Percentiles rank a stretch among this genome's conserved stretches.
Evolutionary conservation across 2,797 vertebrate species (phyloP).

Genomic region (Pagetopsis macropterus): DNA sequence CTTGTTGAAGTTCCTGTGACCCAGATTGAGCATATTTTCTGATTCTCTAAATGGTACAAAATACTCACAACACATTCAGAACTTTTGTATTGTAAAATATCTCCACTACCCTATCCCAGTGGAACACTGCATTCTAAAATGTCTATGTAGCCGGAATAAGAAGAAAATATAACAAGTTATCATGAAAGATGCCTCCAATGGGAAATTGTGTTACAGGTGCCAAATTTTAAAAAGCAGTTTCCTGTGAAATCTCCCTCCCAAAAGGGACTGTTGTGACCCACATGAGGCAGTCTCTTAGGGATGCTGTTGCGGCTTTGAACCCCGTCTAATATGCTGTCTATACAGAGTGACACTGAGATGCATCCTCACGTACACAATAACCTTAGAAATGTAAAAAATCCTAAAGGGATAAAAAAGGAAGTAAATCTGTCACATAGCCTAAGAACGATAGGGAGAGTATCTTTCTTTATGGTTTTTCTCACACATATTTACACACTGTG

Average conservation of each 20-base stretch:
- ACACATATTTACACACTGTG: not conserved
- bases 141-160: slow-evolving; percentile 21
- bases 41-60: slow-evolving; percentile 48
- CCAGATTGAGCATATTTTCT: slow-evolving; percentile 48
- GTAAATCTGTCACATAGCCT: not conserved
- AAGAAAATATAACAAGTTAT: slow-evolving; percentile 30
- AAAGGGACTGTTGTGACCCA: slow-evolving; percentile 41
- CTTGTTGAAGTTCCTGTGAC: slow-evolving; percentile 33
- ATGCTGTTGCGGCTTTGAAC: slow-evolving; percentile 29
- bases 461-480: slow-evolving; percentile 5
- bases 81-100: slow-evolving; percentile 19
- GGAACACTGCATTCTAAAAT: slow-evolving; percentile 22
- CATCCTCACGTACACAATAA: slow-evolving; percentile 2
- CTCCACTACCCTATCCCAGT: not conserved
- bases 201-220: slow-evolving; percentile 21
- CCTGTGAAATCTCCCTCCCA: slow-evolving; percentile 37
- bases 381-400: slow-evolving; percentile 29
- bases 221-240: slow-evolving; percentile 33
- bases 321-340: slow-evolving; percentile 18
- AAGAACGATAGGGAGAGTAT: not conserved
- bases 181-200: slow-evolving; percentile 12
- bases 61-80: slow-evolving; percentile 15
- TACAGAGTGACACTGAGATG: slow-evolving; percentile 11
- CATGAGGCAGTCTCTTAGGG: slow-evolving; percentile 34
- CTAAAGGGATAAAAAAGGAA: slow-evolving; percentile 13